Conservation (phyloP, 2,888 invertebrate genomes). For the Eristalinus aeneus region DNA sequence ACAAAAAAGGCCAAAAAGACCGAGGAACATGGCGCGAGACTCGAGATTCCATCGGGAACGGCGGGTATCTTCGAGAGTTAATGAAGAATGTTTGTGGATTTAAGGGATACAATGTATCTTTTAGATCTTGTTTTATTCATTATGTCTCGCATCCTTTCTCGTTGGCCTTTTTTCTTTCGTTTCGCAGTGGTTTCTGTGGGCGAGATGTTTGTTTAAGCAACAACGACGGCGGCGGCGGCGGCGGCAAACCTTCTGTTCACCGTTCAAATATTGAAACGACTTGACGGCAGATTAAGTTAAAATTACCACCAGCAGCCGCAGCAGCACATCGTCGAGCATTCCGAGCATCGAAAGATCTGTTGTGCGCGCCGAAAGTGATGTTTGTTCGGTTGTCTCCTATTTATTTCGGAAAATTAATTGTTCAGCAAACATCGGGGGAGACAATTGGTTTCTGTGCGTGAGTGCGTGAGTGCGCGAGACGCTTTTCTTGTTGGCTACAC, state of each 20-base stretch:
- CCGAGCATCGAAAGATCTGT: slow-evolving; percentile 18
- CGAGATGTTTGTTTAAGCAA: slow-evolving; percentile 50
- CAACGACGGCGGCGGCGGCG: slow-evolving; percentile 29
- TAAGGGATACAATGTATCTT: slow-evolving; percentile 26
- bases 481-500: slow-evolving; percentile 29
- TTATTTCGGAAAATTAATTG: slow-evolving; percentile 45
- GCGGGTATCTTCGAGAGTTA: slow-evolving; percentile 27
- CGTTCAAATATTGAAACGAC: slow-evolving; percentile 43
- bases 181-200: slow-evolving; percentile 8
- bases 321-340: not conserved
- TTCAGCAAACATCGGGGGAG: slow-evolving; percentile 41
- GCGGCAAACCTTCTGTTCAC: not conserved
- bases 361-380: slow-evolving; percentile 32
- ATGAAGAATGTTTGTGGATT: slow-evolving; percentile 31
- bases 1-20: not conserved
- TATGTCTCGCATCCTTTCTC: slow-evolving; percentile 27
- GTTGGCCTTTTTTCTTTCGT: not conserved
- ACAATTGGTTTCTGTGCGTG: slow-evolving; percentile 52
- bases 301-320: slow-evolving; percentile 12
- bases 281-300: slow-evolving; percentile 45
- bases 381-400: slow-evolving; percentile 36
- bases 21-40: not conserved
- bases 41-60: not conserved
- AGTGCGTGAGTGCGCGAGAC: slow-evolving; percentile 21
- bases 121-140: slow-evolving; percentile 59